Evolutionary conservation across 2,888 invertebrate species (phyloP), one percentile per base, ranked within the genome.

Genomic region (Cryptus viduatorius): DNA sequence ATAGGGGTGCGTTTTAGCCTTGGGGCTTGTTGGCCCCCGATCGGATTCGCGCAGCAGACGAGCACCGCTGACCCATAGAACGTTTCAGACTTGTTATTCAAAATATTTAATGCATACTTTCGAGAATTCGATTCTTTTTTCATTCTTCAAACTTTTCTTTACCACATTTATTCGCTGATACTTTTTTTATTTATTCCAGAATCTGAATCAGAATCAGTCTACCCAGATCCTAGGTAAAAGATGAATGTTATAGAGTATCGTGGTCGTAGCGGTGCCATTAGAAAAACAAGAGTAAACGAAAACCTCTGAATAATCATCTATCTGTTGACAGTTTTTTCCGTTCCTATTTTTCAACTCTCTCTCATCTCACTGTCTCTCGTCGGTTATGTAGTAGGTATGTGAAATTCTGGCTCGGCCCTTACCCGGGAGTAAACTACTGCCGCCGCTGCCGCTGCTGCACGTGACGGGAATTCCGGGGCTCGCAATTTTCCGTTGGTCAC

Each of bases 401-500:
- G 68, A 46, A 83, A 79, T 83, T 83, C 75, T 79, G 68, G 83
- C 59, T 68, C 73, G 75, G 73, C 80, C 80, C 71, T 77, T 80
- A 71, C 72, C 71, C 80, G 76, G 76, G 83, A 64, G 56, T 72
- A 65, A 80, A 73, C 80, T 75, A 71, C 79, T 64, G 76, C 78
- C 79, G 83, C 82, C 75, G 71, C 72, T 82, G 56, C 76, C 69
- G 79, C 79, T 76, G 86, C 87, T 72, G 76, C 80, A 84, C 79
- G 81, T 80, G 84, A 84, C 72, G 73, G 61, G 84, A 84, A 80
- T 84, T 84, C 81, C 84, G 71, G 84, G 83, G n/a, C 79, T 79
- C 72, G 50, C 53, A 72, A 53, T 79, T 53, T 77, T 68, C 56
- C 56, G 79, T 83, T 79, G 83, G 83, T 83, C 79, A 83, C 79